Conservation (phyloP, 2,888 invertebrate genomes). For the Unio delphinus region DNA sequence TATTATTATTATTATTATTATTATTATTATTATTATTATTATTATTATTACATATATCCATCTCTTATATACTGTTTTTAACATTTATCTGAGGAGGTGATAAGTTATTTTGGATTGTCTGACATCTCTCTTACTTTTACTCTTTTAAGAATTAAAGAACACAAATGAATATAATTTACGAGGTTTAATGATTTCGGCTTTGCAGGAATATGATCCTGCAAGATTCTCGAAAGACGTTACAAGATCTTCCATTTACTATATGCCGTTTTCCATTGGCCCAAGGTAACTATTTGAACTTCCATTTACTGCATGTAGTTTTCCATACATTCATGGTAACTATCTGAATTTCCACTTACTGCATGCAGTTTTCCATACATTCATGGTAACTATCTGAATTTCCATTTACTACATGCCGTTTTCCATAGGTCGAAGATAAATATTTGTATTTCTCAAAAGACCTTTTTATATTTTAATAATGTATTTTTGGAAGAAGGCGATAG, state of each 20-base stretch:
- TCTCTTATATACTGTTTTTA: too few relatives aligned
- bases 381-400: constrained; percentile 25
- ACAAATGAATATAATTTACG: too few relatives aligned
- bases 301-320: constrained; percentile 54
- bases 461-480: too few relatives aligned
- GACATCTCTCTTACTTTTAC: too few relatives aligned
- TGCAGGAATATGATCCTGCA: constrained; percentile 49
- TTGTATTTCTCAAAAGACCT: neutral
- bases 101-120: too few relatives aligned
- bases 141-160: too few relatives aligned
- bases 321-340: neutral
- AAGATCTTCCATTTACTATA: constrained; percentile 38
- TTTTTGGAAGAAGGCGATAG: too few relatives aligned
- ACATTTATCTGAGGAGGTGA: too few relatives aligned
- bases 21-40: too few relatives aligned
- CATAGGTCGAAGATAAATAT: constrained; percentile 20
- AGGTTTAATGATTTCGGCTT: constrained; percentile 2
- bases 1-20: too few relatives aligned
- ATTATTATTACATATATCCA: too few relatives aligned
- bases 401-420: constrained; percentile 54
- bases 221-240: constrained; percentile 41
- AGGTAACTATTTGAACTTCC: constrained; percentile 26
- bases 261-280: constrained; percentile 56
- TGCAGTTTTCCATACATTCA: constrained; percentile 55
- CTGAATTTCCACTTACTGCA: constrained; percentile 29